Percentiles rank a stretch among this genome's conserved stretches.
phyloP scores from a whole-genome alignment of 2,113 vertebrate genomes.

The Brachyistius frenatus region DNA sequence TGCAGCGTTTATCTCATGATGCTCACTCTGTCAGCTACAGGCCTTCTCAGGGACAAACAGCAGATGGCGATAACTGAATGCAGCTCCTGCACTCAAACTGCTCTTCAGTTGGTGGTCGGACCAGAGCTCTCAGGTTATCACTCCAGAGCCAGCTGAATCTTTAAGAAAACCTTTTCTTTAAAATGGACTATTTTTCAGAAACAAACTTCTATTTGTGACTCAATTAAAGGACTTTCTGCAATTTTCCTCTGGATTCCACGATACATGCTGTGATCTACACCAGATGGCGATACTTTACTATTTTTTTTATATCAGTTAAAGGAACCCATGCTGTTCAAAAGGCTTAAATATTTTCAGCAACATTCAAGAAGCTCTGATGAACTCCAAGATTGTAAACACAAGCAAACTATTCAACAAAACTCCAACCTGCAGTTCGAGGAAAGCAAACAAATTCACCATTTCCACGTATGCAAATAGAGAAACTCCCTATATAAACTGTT shows the following conservation, averaged over 20 bases:
- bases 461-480: too few species aligned
- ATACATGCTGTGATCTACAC: constrained; percentile 33
- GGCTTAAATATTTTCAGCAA: constrained; percentile 37
- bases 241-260: constrained; percentile 35
- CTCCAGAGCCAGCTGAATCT: constrained; percentile 7
- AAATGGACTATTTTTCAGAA: background rate
- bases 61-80: constrained; percentile 76
- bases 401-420: background rate
- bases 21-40: constrained; percentile 8
- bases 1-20: constrained; percentile 35
- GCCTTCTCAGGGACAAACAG: constrained; percentile 64
- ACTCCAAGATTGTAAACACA: background rate
- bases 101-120: constrained; percentile 1
- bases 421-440: too few species aligned
- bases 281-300: constrained; percentile 65
- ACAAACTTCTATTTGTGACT: background rate
- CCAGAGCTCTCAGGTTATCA: constrained; percentile 7
- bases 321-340: constrained; percentile 17
- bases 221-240: background rate
- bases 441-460: background rate
- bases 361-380: constrained; percentile 1
- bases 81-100: constrained; percentile 31
- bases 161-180: background rate
- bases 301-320: constrained; percentile 29
- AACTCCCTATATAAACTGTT: background rate